phyloP scores from a whole-genome alignment of 2,888 invertebrate genomes.

The Lordiphosa fenestrarum region DNA sequence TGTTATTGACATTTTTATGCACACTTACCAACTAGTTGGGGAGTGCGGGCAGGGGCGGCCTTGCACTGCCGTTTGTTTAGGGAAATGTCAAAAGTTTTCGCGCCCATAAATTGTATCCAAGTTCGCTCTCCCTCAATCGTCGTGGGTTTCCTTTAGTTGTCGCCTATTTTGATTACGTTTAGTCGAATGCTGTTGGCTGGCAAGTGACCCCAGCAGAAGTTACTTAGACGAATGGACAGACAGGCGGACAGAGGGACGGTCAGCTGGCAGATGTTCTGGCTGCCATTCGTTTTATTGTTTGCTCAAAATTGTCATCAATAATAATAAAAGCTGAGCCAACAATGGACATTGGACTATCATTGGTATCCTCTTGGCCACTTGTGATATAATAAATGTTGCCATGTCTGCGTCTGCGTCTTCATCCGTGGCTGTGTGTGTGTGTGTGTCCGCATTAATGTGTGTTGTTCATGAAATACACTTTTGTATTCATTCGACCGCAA shows the following conservation, averaged over 20 bases:
- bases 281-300: conserved; percentile 65
- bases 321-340: conserved; percentile 55
- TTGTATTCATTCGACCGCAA: conserved; percentile 73
- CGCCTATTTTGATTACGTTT: conserved; percentile 40
- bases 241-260: conserved; percentile 7
- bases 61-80: conserved; percentile 51
- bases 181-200: conserved; percentile 37
- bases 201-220: conserved; percentile 30
- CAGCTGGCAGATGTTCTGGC: conserved; percentile 31
- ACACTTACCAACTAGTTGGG: conserved; percentile 21
- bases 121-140: conserved; percentile 14
- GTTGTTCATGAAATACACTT: conserved; percentile 66
- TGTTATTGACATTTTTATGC: conserved; percentile 41
- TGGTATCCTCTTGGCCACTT: conserved; percentile 58
- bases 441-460: conserved; percentile 46
- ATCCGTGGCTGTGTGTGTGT: conserved; percentile 19
- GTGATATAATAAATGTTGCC: conserved; percentile 66
- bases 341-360: conserved; percentile 46
- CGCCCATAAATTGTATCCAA: conserved; percentile 57
- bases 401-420: conserved; percentile 33
- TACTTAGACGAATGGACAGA: conserved; percentile 17
- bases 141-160: conserved; percentile 12
- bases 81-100: conserved; percentile 61
- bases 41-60: conserved; percentile 19
- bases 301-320: conserved; percentile 76